Conservation (phyloP, 1,140 invertebrate species). For the Matsumurasca onukii region DNA sequence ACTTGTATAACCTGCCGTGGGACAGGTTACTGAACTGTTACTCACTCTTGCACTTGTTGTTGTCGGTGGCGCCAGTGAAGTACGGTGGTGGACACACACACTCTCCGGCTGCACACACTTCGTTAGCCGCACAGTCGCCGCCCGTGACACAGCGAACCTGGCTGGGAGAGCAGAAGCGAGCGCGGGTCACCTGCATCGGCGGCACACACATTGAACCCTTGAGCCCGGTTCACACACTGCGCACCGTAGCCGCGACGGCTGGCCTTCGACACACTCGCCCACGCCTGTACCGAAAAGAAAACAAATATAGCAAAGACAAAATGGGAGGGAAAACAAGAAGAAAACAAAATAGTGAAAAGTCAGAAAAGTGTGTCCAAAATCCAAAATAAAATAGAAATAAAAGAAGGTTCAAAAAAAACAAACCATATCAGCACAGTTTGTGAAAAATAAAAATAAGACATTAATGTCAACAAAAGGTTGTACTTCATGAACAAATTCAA, state of each 20-base stretch:
- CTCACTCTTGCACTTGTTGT: slow-evolving; percentile 80
- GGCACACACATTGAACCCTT: slow-evolving; percentile 80
- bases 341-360: not conserved
- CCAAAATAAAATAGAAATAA: not conserved
- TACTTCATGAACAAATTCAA: too few species aligned
- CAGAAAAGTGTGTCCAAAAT: not conserved
- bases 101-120: slow-evolving; percentile 87
- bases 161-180: slow-evolving; percentile 70
- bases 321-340: too few species aligned
- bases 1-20: too few species aligned
- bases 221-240: slow-evolving; percentile 77
- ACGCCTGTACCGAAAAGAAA: slow-evolving; percentile 10
- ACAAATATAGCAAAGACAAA: not conserved
- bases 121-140: slow-evolving; percentile 79
- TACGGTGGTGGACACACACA: slow-evolving; percentile 87
- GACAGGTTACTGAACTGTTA: too few species aligned
- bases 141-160: slow-evolving; percentile 76
- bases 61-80: slow-evolving; percentile 75
- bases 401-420: not conserved
- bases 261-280: slow-evolving; percentile 77
- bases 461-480: too few species aligned
- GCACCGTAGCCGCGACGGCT: slow-evolving; percentile 77
- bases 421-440: too few species aligned
- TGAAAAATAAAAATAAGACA: too few species aligned
- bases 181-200: slow-evolving; percentile 67